Evolutionary conservation across 2,888 invertebrate species (phyloP), one percentile per base, ranked within the genome.

Genomic region (Xylocampa areola): DNA sequence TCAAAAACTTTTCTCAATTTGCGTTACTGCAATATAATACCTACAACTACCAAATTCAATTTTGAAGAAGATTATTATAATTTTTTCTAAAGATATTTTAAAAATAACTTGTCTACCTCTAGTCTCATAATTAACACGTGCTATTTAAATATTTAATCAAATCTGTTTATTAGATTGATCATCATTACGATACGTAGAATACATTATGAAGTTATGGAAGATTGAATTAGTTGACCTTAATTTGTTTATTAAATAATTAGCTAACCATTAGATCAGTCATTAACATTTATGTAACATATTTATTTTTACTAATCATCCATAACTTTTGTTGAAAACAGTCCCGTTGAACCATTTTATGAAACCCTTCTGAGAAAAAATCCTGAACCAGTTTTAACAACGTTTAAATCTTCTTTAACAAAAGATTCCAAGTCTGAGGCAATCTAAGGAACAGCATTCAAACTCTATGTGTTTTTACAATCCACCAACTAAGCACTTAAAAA

Each of bases 401-500:
- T 14, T 2, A 35, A 44, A 41, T 29, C 19, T 43, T 11, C 5
- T n/a, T 32, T 11, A 45, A 68, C 44, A 53, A 63, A 55, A 44
- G 32, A 30, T 52, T n/a, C 17, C 40, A 50, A 25, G 19, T 68
- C 30, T 39, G 27, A 17, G 19, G 5, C 8, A 47, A 43, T 51
- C 30, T 36, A 43, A 19, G 6, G 21, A 44, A 37, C 40, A 23
- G 48, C 41, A 53, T 62, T 62, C 10, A 57, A 35, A 25, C 23
- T 51, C 13, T 2, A 6, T 16, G n/a, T n/a, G n/a, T 61, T 66
- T 73, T 62, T 64, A 73, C 59, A 61, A 8, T 25, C 52, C 16
- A 17, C 54, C 33, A 50, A 65, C 58, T 52, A 64, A 17, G 16
- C 17, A 64, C 52, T 54, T 57, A 62, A 69, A 66, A 50, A 55